These are phyloP conservation scores for Glareola pratincola DNA, from an alignment of 2,113 vertebrate species.

Conservation along the genomic window DNA sequence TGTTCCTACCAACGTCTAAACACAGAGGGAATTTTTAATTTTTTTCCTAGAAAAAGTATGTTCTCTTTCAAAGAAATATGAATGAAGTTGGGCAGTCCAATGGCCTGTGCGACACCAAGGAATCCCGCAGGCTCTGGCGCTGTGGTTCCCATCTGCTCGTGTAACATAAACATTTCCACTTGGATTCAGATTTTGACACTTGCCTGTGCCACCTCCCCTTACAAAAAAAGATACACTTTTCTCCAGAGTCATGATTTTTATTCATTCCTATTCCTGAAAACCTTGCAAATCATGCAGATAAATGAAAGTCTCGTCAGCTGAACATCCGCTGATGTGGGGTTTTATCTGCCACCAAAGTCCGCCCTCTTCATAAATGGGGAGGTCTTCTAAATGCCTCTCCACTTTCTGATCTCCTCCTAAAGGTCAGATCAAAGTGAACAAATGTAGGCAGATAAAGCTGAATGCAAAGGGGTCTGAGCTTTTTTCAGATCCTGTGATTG, in stretches of 20 bases:
- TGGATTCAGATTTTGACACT: background rate
- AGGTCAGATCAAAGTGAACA: slow-evolving; percentile 2
- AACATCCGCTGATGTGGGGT: fast-evolving
- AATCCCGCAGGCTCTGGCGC: fast-evolving
- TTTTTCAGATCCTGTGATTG: slow-evolving; percentile 66
- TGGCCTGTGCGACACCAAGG: background rate
- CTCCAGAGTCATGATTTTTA: background rate
- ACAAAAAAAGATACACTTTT: background rate
- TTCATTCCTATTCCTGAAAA: background rate
- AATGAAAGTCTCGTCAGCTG: background rate
- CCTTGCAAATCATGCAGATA: background rate
- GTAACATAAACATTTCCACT: background rate
- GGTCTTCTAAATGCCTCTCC: background rate
- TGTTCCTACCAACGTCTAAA: background rate
- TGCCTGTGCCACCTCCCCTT: fast-evolving
- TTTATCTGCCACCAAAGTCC: background rate
- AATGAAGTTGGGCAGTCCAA: background rate
- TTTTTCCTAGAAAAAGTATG: background rate
- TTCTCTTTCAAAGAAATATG: background rate
- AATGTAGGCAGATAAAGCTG: background rate
- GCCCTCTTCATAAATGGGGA: background rate
- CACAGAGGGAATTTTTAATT: background rate
- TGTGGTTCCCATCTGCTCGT: background rate
- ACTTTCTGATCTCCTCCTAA: slow-evolving; percentile 15
- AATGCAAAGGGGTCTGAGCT: background rate